phyloP scores from a whole-genome alignment of 2,888 invertebrate genomes.

The Eupithecia pulchellata region DNA sequence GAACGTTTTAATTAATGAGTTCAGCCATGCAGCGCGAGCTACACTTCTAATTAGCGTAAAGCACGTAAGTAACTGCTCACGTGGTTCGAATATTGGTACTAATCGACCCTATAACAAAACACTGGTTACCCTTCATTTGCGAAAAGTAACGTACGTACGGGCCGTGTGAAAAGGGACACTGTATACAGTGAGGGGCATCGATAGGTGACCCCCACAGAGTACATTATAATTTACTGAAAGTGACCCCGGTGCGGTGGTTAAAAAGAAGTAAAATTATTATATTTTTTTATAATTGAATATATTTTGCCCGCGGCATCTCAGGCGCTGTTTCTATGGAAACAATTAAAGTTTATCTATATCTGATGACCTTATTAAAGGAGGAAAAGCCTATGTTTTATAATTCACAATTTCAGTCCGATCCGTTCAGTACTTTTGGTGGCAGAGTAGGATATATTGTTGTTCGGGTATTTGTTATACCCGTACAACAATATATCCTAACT shows the following conservation, averaged over 20 bases:
- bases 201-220: neutral
- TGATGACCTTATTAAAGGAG: neutral
- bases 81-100: neutral
- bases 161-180: neutral
- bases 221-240: too few relatives aligned
- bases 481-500: neutral
- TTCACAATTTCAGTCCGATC: too few relatives aligned
- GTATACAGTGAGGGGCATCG: neutral
- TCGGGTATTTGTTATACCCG: too few relatives aligned
- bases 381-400: too few relatives aligned
- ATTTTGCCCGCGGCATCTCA: too few relatives aligned
- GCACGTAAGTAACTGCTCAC: neutral
- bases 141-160: neutral
- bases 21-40: neutral
- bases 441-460: too few relatives aligned
- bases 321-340: too few relatives aligned
- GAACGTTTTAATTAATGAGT: constrained; percentile 15
- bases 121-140: neutral
- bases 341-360: neutral
- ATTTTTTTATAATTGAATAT: too few relatives aligned
- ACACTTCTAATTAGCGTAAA: constrained; percentile 10
- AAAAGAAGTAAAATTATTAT: too few relatives aligned
- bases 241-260: too few relatives aligned
- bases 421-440: neutral
- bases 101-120: neutral